Base-by-base conservation (phyloP, 2,888 invertebrate genomes). In the Electrophaes corylata region DNA sequence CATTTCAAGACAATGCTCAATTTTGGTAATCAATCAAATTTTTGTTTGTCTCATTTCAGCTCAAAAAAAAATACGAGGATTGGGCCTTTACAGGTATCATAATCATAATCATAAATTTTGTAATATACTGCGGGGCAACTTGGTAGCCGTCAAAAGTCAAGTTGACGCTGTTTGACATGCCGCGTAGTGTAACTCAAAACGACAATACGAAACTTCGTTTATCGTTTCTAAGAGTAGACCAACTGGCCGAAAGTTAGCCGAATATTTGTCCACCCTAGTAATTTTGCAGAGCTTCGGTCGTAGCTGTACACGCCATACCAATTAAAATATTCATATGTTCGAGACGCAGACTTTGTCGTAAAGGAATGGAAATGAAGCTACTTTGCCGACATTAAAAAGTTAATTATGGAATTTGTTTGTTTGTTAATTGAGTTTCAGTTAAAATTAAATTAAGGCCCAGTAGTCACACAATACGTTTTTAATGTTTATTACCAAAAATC, bases 251-350 rank as follows among this genome's bases (percentile, higher is more conserved):
- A 4, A 18, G 11, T 37, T 12, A 3, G 31, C 45, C 39, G 40
- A 49, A 45, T 31, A 5, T 18, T 49, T 16, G 12, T 6, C 49
- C 14, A 11, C 39, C 1, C 37, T 47, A 55, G 19, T 29, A 50
- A 41, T 47, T 52, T 65, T 57, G 63, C 43, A 47, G 49, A 57
- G 51, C 44, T 47, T 52, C 18, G 35, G 23, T 53, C 48, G 44
- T 60, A 56, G 43, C 45, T 54, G 23, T 54, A 44, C 46, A 57
- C 18, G 62, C 31, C 26, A 61, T 56, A 57, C 41, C 57, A 62
- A 62, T 64, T 59, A 61, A 62, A 66, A 60, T 62, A 51, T 61
- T 62, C 59, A 47, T 62, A 53, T 57, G 60, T 51, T 57, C 12
- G 54, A 50, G 49, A 50, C 54, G 41, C 44, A 47, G 46, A 31